phyloP scores from a whole-genome alignment of 2,113 vertebrate genomes.

The Chelonoidis abingdonii region DNA sequence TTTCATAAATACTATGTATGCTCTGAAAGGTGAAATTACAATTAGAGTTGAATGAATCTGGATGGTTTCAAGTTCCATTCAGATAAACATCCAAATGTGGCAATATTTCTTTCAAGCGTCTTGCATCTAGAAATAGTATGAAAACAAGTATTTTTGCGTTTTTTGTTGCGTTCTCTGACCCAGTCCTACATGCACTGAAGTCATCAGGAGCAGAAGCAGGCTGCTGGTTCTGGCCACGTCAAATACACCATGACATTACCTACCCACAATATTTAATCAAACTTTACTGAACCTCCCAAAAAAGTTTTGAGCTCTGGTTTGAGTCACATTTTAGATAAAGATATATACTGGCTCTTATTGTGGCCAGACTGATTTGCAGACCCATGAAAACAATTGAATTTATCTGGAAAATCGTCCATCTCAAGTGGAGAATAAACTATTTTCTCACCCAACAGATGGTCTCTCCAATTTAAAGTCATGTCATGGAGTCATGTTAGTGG shows the following conservation, averaged over 20 bases:
- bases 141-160: not conserved
- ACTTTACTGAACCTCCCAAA: not conserved
- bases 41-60: constrained; percentile 37
- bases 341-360: not conserved
- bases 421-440: not conserved
- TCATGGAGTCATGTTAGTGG: not conserved
- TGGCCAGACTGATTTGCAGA: not conserved
- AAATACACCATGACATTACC: not conserved
- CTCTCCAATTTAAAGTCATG: not conserved
- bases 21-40: constrained; percentile 40
- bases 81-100: constrained; percentile 7
- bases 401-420: not conserved
- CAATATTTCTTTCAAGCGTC: not conserved
- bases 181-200: not conserved
- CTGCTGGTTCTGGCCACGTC: not conserved
- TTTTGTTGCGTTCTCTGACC: not conserved
- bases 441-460: not conserved
- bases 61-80: not conserved
- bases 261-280: not conserved
- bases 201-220: not conserved
- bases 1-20: constrained; percentile 59
- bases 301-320: not conserved
- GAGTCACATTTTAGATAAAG: not conserved
- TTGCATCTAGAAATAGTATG: not conserved
- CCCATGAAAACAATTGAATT: not conserved